These are phyloP conservation scores for Tupaia chinensis DNA, from an alignment of 2,113 vertebrate species.

Conservation along the genomic window DNA sequence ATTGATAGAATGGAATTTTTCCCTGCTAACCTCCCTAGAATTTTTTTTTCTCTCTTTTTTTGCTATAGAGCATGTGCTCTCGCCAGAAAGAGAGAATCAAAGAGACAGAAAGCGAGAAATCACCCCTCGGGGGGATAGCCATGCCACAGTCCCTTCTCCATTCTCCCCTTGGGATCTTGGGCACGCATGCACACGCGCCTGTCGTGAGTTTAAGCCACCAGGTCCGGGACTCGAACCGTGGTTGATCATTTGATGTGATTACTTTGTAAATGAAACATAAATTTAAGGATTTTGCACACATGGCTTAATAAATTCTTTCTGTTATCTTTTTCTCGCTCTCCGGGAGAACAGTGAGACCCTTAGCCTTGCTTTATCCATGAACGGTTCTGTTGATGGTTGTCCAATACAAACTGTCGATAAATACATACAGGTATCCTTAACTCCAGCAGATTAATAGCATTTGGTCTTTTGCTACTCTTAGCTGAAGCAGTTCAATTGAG, in stretches of 20 bases:
- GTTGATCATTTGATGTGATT: neutral
- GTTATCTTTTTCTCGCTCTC: neutral
- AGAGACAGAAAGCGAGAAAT: too few relatives aligned
- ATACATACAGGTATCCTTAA: neutral
- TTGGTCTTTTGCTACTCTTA: neutral
- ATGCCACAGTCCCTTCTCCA: too few relatives aligned
- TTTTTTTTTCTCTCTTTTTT: too few relatives aligned
- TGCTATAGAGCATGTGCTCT: too few relatives aligned
- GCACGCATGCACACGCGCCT: too few relatives aligned
- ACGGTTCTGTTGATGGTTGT: neutral
- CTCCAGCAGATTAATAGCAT: neutral
- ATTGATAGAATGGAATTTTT: neutral
- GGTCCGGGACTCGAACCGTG: too few relatives aligned
- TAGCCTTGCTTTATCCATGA: neutral
- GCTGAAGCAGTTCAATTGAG: neutral
- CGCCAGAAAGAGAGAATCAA: too few relatives aligned
- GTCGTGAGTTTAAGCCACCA: too few relatives aligned
- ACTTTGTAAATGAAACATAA: slow-evolving; percentile 31
- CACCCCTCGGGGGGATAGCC: too few relatives aligned
- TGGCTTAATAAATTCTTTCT: slow-evolving; percentile 17
- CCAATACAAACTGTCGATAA: neutral
- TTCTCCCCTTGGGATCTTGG: too few relatives aligned
- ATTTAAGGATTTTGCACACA: neutral
- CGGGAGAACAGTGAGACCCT: neutral
- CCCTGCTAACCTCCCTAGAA: neutral